Percentiles rank a stretch among this genome's conserved stretches.
Evolutionary conservation across 2,797 vertebrate genomes (phyloP).

Genomic region (Rhinophrynus dorsalis): DNA sequence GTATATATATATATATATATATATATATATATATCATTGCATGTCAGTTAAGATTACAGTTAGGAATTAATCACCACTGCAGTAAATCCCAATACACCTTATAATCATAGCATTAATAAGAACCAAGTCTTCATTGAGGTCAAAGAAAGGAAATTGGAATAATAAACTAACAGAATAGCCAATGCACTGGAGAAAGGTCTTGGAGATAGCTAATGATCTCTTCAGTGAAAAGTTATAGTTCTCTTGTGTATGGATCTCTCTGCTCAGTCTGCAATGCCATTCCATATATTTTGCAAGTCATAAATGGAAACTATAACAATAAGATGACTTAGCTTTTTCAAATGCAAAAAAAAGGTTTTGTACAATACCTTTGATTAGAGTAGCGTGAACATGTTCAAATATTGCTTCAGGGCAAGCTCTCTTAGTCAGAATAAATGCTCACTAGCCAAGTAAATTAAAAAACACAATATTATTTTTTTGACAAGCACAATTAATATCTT

Average conservation of each 20-base stretch:
- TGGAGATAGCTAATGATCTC: conserved; percentile 32
- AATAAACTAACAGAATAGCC: conserved; percentile 21
- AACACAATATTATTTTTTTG: too few species aligned
- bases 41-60: conserved; percentile 9
- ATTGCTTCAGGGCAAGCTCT: too few species aligned
- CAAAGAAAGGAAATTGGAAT: conserved; percentile 20
- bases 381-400: too few species aligned
- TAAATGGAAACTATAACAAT: too few species aligned
- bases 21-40: too few species aligned
- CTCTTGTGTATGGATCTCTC: conserved; percentile 6
- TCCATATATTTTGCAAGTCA: too few species aligned
- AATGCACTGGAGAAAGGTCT: conserved; percentile 19
- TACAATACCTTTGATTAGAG: too few species aligned
- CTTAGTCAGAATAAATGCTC: too few species aligned
- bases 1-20: background rate
- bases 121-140: conserved; percentile 8
- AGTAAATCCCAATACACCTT: conserved; percentile 15
- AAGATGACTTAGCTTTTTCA: too few species aligned
- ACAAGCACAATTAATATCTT: too few species aligned
- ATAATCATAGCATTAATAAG: conserved; percentile 31
- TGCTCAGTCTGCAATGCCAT: background rate
- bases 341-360: too few species aligned
- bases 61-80: conserved; percentile 8
- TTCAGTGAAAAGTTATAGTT: conserved; percentile 7
- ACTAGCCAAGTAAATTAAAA: too few species aligned